Conservation (phyloP, 2,888 invertebrate genomes). For the Drosophila atroscutellata region DNA sequence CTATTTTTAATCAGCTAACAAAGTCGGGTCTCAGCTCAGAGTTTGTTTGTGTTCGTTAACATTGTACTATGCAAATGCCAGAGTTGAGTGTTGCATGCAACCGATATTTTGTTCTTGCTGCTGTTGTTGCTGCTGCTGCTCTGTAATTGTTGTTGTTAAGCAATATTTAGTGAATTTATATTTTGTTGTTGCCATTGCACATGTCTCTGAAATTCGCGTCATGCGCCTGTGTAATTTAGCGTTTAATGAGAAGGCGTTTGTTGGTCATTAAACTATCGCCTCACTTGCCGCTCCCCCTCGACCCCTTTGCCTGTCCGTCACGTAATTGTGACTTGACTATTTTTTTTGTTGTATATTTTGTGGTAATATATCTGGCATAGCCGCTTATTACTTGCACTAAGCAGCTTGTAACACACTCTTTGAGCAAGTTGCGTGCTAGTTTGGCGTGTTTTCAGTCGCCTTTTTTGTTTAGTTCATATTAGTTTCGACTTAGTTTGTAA, state of each 20-base stretch:
- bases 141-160: constrained; percentile 12
- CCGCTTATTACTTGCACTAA: constrained; percentile 65
- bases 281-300: constrained; percentile 24
- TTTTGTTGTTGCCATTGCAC: constrained; percentile 16
- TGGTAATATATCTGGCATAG: constrained; percentile 51
- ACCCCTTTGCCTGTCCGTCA: constrained; percentile 11
- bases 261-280: constrained; percentile 72
- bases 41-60: constrained; percentile 75
- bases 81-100: constrained; percentile 69
- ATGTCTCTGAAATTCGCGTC: constrained; percentile 66
- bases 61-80: constrained; percentile 61
- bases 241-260: constrained; percentile 81
- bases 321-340: constrained; percentile 69
- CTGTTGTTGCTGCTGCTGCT: constrained; percentile 5
- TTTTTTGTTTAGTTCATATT: constrained; percentile 28
- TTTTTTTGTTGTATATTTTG: constrained; percentile 29
- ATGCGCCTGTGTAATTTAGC: constrained; percentile 76
- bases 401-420: constrained; percentile 60
- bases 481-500: constrained; percentile 50
- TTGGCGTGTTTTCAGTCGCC: constrained; percentile 50
- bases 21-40: constrained; percentile 49
- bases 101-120: constrained; percentile 24
- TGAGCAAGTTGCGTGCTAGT: constrained; percentile 67
- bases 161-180: constrained; percentile 59
- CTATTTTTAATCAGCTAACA: constrained; percentile 68